Percentiles rank a stretch among this genome's conserved stretches.
Conservation (phyloP, 2,797 vertebrate genomes). For the Spondyliosoma cantharus region DNA sequence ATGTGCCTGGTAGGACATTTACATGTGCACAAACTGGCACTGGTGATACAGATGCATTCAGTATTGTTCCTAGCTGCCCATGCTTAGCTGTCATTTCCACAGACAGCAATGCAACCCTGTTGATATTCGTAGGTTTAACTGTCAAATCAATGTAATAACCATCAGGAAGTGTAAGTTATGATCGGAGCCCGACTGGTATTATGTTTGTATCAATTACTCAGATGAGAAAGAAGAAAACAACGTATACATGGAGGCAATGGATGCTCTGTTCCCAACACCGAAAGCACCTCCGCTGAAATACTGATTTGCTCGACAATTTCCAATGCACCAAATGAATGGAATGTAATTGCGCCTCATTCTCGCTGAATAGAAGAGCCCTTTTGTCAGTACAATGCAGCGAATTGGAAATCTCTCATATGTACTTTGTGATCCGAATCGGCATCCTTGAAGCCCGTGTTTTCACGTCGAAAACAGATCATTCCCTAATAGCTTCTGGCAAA, state of each 20-base stretch:
- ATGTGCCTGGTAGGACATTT: constrained; percentile 33
- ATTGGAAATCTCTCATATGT: constrained; percentile 56
- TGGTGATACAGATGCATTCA: constrained; percentile 27
- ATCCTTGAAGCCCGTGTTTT: constrained; percentile 56
- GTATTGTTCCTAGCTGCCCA: neutral
- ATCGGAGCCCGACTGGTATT: constrained; percentile 9
- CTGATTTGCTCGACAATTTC: constrained; percentile 50
- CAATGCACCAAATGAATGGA: constrained; percentile 37
- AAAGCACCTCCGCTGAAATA: constrained; percentile 37
- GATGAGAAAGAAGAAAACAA: neutral
- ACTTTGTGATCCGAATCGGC: constrained; percentile 61
- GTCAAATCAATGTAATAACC: constrained; percentile 45
- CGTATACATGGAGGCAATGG: neutral
- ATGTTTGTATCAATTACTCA: constrained; percentile 7
- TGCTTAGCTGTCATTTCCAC: constrained; percentile 30
- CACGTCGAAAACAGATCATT: constrained; percentile 62
- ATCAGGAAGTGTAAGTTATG: constrained; percentile 10
- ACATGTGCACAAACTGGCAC: constrained; percentile 18
- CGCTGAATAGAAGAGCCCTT: constrained; percentile 28
- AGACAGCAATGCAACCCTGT: constrained; percentile 42
- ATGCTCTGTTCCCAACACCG: constrained; percentile 22
- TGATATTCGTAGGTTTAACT: constrained; percentile 47
- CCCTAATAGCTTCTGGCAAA: constrained; percentile 67
- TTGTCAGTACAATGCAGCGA: constrained; percentile 39
- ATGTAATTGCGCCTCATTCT: constrained; percentile 49